Evolutionary conservation across 2,113 vertebrate species (phyloP).

Genomic region (Glaucidium brasilianum): DNA sequence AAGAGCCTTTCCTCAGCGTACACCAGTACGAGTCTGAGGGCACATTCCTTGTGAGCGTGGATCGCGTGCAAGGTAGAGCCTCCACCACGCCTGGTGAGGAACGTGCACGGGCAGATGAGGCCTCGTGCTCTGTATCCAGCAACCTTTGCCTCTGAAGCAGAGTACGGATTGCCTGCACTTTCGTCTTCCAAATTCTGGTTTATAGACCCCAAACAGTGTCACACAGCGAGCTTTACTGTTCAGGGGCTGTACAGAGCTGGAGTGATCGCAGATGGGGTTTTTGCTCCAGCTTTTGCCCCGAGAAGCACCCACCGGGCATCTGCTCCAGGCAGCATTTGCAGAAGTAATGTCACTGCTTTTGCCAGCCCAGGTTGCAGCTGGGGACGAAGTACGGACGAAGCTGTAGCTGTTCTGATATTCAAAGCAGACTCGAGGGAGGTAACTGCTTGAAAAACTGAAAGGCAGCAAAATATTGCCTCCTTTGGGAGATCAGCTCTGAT

Average conservation of each 20-base stretch:
- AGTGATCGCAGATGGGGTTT: not conserved
- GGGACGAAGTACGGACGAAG: not conserved
- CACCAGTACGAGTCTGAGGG: fast-evolving
- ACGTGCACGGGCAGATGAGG: fast-evolving
- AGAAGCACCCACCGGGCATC: fast-evolving
- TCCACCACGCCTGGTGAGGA: fast-evolving
- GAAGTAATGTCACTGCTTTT: fast-evolving
- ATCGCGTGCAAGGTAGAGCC: fast-evolving
- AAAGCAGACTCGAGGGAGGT: not conserved
- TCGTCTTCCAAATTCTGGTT: not conserved
- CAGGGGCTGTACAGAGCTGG: not conserved
- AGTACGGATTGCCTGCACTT: fast-evolving
- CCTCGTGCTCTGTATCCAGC: fast-evolving
- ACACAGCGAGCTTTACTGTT: not conserved
- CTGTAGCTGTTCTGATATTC: not conserved
- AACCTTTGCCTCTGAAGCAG: not conserved
- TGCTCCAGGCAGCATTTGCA: not conserved
- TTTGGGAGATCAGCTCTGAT: fast-evolving
- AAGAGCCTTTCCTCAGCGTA: not conserved
- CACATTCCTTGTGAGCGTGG: fast-evolving
- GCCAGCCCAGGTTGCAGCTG: not conserved
- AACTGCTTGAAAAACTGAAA: not conserved
- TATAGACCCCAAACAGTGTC: not conserved
- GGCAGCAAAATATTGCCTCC: not conserved
- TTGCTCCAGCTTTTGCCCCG: fast-evolving